Conservation (phyloP, 2,113 vertebrate genomes). For the Pogona vitticeps region DNA sequence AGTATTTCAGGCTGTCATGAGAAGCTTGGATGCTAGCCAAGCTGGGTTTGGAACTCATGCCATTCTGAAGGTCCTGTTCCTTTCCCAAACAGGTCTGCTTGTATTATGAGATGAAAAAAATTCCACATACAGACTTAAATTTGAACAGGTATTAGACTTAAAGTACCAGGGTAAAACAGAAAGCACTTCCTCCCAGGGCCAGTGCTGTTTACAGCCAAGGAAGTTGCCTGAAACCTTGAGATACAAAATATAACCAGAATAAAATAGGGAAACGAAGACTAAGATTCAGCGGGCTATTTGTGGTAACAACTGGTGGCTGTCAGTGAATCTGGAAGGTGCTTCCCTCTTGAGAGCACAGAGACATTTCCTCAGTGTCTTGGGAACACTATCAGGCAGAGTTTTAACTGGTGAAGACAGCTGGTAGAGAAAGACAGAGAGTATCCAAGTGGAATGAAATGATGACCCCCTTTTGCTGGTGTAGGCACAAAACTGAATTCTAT, state of each 20-base stretch:
- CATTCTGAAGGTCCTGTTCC: neutral
- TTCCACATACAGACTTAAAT: neutral
- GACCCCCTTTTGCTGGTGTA: too few relatives aligned
- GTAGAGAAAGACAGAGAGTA: too few relatives aligned
- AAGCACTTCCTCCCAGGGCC: slow-evolving; percentile 1
- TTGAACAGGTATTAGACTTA: neutral
- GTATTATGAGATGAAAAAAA: slow-evolving; percentile 5
- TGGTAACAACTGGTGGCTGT: too few relatives aligned
- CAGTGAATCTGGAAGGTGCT: too few relatives aligned
- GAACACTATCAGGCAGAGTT: too few relatives aligned
- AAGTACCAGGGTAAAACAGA: slow-evolving; percentile 16
- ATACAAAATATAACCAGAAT: neutral
- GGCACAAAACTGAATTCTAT: too few relatives aligned
- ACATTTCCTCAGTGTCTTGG: too few relatives aligned
- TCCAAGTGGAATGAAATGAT: too few relatives aligned
- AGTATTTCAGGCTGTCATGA: slow-evolving; percentile 27
- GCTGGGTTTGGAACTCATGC: slow-evolving; percentile 23
- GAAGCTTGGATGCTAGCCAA: slow-evolving; percentile 54
- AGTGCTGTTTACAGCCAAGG: neutral
- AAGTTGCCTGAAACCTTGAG: slow-evolving; percentile 1
- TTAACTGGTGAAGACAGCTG: too few relatives aligned
- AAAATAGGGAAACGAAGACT: neutral
- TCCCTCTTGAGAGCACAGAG: too few relatives aligned
- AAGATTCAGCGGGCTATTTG: too few relatives aligned
- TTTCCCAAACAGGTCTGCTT: slow-evolving; percentile 31